Base-by-base conservation (phyloP, 2,113 vertebrate genomes). In the Tragelaphus scriptus region DNA sequence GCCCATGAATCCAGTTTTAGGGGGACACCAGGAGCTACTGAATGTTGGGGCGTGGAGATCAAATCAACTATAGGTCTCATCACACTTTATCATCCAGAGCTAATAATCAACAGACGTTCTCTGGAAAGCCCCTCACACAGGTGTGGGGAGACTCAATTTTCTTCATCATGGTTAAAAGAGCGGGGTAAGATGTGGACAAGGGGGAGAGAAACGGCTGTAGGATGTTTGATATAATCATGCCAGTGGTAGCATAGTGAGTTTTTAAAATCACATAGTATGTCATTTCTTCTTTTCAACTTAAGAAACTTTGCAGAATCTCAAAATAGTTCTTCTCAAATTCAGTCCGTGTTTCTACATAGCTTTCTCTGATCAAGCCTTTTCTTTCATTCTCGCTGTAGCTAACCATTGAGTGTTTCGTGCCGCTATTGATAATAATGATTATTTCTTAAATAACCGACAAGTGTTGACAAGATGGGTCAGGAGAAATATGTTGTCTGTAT, bases 241-340 rank as follows among this genome's bases (percentile, higher is more conserved):
- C 21, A n/a, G 63, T 53, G 65, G 68, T 53, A 17, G 32, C 16
- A 0, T 32, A 47, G 49, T 36, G 77, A 53, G 81, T 91, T 96
- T 92, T 94, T 81, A 77, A 75, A 95, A 95, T 79, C 85, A 44
- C 16, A 58, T 80, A 85, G 26, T 51, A 21, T 80, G n/a, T 32
- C 47, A 55, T 87, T 80, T 89, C 44, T 87, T 80, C 26, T 44
- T 75, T 82, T 53, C 26, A 79, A 97, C 88, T 97, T 95, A 71
- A 26, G 55, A 93, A 98, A 98, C 93, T 98, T 97, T 19, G 86
- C 59, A 88, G 65, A 85, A 90, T 93, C 95, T 63, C 32, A 6
- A 65, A 79, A 68, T 9, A 32, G 84, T n/a, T 84, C 47, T 91
- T 87, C 36, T 86, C 16, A 16, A n/a, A 86, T 95, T 53, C 63